These are phyloP conservation scores for Paragorgia papillata DNA, from an alignment of 92 coral and sea anemone genomes.

Conservation along the genomic window DNA sequence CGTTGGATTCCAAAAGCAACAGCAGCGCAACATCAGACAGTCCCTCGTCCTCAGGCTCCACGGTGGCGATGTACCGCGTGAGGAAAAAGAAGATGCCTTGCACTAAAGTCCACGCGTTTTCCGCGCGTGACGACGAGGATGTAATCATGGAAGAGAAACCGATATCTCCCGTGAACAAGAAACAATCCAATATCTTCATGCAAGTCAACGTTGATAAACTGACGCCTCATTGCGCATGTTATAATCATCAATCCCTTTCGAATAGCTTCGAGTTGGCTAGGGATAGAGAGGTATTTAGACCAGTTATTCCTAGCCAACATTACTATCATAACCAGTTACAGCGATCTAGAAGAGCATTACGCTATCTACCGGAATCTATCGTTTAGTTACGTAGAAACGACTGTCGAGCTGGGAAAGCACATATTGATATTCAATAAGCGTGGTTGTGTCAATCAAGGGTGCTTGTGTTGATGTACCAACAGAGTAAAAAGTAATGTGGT, in stretches of 20 bases:
- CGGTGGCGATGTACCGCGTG: constrained; percentile 36
- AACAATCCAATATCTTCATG: constrained; percentile 66
- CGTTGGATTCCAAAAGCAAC: constrained; percentile 15
- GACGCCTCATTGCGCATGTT: constrained; percentile 74
- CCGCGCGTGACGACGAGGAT: constrained; percentile 85
- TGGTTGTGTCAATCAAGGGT: too few relatives aligned
- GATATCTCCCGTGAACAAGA: constrained; percentile 50
- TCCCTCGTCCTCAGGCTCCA: constrained; percentile 58
- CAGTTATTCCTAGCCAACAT: constrained; percentile 49
- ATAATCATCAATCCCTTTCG: constrained; percentile 41
- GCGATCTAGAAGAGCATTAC: constrained; percentile 57
- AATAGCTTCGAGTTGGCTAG: constrained; percentile 61
- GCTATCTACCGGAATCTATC: constrained; percentile 83
- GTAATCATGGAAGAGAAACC: constrained; percentile 87
- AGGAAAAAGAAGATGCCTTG: constrained; percentile 95
- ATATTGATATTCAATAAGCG: too few relatives aligned
- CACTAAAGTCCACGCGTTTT: constrained; percentile 72
- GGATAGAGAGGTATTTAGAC: constrained; percentile 56
- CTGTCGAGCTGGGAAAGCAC: too few relatives aligned
- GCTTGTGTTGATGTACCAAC: too few relatives aligned
- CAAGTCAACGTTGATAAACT: constrained; percentile 74
- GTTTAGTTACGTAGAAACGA: constrained; percentile 67
- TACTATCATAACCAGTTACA: constrained; percentile 31
- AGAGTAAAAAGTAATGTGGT: too few relatives aligned
- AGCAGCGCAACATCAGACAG: neutral